These are phyloP conservation scores for Canis aureus DNA, from an alignment of 2,113 vertebrate species.

Conservation along the genomic window DNA sequence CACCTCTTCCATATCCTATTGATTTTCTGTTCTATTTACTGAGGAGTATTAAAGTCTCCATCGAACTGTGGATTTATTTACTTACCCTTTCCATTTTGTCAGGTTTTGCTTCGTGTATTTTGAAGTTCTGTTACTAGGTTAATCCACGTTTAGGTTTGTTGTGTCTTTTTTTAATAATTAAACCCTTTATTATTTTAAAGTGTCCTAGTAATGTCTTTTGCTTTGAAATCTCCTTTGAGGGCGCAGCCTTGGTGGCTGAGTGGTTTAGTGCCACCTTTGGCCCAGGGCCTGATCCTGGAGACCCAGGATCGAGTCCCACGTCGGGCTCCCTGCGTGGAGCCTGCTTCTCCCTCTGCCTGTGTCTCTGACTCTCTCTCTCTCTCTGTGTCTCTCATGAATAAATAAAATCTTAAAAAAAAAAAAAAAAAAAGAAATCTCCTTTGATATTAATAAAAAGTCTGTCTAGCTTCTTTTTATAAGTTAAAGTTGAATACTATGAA, in stretches of 20 bases:
- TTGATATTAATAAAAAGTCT: background rate
- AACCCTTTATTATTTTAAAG: background rate
- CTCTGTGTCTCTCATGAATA: too few relatives aligned
- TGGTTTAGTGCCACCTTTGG: too few relatives aligned
- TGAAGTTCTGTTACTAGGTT: background rate
- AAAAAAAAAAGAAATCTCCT: background rate
- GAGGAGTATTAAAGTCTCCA: background rate
- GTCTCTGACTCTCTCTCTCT: too few relatives aligned
- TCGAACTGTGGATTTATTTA: background rate
- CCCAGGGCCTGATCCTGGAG: too few relatives aligned
- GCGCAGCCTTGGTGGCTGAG: too few relatives aligned
- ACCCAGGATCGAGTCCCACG: too few relatives aligned
- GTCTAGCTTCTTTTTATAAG: background rate
- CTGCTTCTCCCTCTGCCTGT: too few relatives aligned
- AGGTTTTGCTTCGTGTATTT: background rate
- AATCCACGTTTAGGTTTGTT: background rate
- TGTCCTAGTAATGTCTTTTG: background rate
- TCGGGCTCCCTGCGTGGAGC: too few relatives aligned
- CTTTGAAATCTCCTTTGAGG: background rate
- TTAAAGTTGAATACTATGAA: background rate
- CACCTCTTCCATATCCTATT: background rate
- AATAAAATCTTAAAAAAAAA: too few relatives aligned
- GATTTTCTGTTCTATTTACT: background rate
- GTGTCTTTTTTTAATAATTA: background rate
- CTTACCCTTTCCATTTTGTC: background rate